Evolutionary conservation across 2,797 vertebrate genomes (phyloP).

Genomic region (Iguana delicatissima): DNA sequence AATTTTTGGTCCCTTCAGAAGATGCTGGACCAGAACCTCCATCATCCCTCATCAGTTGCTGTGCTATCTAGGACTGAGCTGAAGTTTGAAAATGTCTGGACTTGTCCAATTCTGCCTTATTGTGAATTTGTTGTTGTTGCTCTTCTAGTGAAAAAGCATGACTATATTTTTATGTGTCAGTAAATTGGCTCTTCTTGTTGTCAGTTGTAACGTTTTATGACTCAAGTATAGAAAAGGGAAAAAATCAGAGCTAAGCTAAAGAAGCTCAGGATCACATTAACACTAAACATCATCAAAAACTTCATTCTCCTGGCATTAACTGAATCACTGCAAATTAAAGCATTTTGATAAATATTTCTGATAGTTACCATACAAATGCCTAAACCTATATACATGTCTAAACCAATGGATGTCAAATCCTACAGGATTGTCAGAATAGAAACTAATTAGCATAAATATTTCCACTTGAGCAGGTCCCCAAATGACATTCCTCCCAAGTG

Average conservation of each 20-base stretch:
- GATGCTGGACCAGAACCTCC: no score
- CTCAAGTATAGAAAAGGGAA: neutral
- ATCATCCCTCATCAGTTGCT: no score
- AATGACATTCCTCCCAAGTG: conserved; percentile 43
- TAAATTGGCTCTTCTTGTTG: neutral
- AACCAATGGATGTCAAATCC: conserved; percentile 19
- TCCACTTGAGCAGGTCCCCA: conserved; percentile 23
- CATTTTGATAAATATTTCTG: conserved; percentile 22
- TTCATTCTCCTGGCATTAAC: neutral
- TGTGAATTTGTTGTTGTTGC: neutral
- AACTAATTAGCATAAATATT: conserved; percentile 38
- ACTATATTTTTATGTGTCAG: neutral
- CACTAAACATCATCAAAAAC: neutral
- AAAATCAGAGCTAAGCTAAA: neutral
- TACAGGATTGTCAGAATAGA: conserved; percentile 47
- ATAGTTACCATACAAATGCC: conserved; percentile 25
- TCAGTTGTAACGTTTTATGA: neutral
- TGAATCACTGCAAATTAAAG: conserved; percentile 9
- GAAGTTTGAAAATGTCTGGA: no score
- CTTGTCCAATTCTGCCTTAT: no score
- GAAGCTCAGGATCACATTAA: neutral
- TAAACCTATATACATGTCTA: conserved; percentile 15
- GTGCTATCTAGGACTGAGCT: no score
- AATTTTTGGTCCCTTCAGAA: no score
- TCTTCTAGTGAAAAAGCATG: neutral